Percentiles rank a stretch among this genome's conserved stretches.
These are phyloP conservation scores for Oostethus manadensis DNA, from an alignment of 2,113 vertebrate species.

Conservation along the genomic window DNA sequence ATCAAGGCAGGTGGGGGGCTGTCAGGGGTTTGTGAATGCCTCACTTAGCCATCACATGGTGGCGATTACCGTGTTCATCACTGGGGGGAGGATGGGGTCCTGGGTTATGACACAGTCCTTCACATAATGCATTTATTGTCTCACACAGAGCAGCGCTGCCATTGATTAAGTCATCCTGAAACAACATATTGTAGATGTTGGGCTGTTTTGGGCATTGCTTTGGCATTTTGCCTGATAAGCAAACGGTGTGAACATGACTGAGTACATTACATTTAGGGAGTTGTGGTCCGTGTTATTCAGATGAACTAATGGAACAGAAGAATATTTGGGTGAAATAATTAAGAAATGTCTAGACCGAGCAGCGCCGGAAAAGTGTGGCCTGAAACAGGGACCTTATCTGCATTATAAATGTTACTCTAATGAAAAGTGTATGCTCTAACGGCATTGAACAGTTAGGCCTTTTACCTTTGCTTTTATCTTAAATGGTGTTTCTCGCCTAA, in stretches of 20 bases:
- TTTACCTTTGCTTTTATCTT: too few species aligned
- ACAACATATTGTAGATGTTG: slow-evolving; percentile 7
- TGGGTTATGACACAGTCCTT: slow-evolving; percentile 29
- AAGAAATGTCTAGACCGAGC: slow-evolving; percentile 24
- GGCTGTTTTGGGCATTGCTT: slow-evolving; percentile 7
- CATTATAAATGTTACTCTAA: too few species aligned
- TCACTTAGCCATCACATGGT: slow-evolving; percentile 58
- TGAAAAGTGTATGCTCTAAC: too few species aligned
- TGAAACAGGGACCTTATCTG: too few species aligned
- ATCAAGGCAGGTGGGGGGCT: slow-evolving; percentile 65
- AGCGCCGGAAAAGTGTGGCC: slow-evolving; percentile 23
- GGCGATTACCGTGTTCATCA: slow-evolving; percentile 54
- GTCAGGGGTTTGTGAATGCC: slow-evolving; percentile 49
- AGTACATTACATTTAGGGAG: neutral
- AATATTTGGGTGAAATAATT: slow-evolving; percentile 28
- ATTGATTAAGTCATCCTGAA: slow-evolving; percentile 37
- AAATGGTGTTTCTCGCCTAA: too few species aligned
- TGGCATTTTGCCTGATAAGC: slow-evolving; percentile 14
- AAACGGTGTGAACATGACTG: slow-evolving; percentile 9
- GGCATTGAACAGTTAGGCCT: too few species aligned
- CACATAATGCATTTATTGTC: slow-evolving; percentile 48
- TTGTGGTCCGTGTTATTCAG: slow-evolving; percentile 16
- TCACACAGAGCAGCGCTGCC: slow-evolving; percentile 11
- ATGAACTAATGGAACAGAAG: slow-evolving; percentile 23
- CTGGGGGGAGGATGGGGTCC: slow-evolving; percentile 12